These are phyloP conservation scores for Temnothorax curvispinosus DNA, from an alignment of 1,140 invertebrate species.

Conservation along the genomic window DNA sequence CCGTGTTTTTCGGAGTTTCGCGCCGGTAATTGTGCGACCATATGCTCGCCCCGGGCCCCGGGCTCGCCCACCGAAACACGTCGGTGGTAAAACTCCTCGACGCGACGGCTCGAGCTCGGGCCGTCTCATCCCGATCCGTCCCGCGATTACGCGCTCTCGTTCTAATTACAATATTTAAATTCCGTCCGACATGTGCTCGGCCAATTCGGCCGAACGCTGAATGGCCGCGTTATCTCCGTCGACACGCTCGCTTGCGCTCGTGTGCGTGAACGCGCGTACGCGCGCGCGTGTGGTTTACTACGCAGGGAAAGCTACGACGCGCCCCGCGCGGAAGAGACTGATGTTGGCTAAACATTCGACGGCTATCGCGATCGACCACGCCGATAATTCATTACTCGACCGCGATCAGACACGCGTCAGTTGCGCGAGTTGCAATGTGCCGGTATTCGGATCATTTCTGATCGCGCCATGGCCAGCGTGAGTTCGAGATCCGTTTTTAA, in stretches of 20 bases:
- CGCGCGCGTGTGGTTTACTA: conserved; percentile 15
- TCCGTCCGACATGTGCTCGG: conserved; percentile 78
- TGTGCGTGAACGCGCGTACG: conserved; percentile 22
- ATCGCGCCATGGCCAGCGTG: neutral
- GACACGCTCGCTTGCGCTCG: conserved; percentile 35
- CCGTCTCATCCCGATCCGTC: conserved; percentile 75
- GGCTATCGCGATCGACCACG: conserved; percentile 77
- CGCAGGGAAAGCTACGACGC: conserved; percentile 14
- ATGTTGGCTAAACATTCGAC: conserved; percentile 82
- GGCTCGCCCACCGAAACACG: conserved; percentile 75
- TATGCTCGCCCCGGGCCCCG: conserved; percentile 73
- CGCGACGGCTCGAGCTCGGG: neutral
- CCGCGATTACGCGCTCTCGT: conserved; percentile 64
- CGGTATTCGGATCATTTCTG: conserved; percentile 3
- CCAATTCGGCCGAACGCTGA: conserved; percentile 28
- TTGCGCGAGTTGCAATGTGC: conserved; percentile 25
- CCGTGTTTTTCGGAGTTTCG: conserved; percentile 63
- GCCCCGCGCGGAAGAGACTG: conserved; percentile 74
- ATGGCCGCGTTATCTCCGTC: conserved; percentile 42
- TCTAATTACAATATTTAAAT: conserved; percentile 85
- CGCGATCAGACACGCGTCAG: conserved; percentile 59
- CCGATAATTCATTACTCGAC: conserved; percentile 80
- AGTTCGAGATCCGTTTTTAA: neutral
- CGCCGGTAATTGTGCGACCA: conserved; percentile 74
- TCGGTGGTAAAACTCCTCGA: conserved; percentile 60